phyloP scores from a whole-genome alignment of 2,113 vertebrate species.

The Semnornis frantzii region DNA sequence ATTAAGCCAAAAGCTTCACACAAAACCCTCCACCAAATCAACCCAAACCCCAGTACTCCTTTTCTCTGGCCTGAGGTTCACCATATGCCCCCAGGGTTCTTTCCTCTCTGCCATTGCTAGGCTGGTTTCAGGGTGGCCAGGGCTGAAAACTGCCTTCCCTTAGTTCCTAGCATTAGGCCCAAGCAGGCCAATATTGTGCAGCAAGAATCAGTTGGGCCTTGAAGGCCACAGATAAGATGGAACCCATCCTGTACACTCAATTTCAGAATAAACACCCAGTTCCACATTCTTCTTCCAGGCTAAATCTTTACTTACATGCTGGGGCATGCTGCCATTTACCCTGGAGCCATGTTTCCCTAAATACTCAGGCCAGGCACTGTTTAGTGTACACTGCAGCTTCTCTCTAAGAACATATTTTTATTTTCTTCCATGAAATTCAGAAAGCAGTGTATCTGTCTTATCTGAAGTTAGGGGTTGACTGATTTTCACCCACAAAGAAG shows the following conservation, averaged over 20 bases:
- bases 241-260: not conserved
- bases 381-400: not conserved
- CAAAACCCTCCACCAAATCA: too few species aligned
- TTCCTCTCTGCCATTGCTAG: too few species aligned
- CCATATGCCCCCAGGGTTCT: too few species aligned
- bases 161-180: too few species aligned
- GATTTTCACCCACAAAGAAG: not conserved
- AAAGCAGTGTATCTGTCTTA: not conserved
- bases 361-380: not conserved
- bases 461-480: not conserved
- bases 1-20: too few species aligned
- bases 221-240: too few species aligned
- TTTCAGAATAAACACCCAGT: not conserved
- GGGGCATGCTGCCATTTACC: not conserved
- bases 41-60: too few species aligned
- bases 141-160: too few species aligned
- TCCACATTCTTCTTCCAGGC: not conserved
- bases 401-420: not conserved
- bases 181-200: too few species aligned
- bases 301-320: not conserved
- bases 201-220: too few species aligned
- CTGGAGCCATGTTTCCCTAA: not conserved
- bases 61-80: too few species aligned
- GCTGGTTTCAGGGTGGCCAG: too few species aligned
- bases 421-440: not conserved